Evolutionary conservation across 2,888 invertebrate genomes (phyloP).

Genomic region (Agonum fuliginosum): DNA sequence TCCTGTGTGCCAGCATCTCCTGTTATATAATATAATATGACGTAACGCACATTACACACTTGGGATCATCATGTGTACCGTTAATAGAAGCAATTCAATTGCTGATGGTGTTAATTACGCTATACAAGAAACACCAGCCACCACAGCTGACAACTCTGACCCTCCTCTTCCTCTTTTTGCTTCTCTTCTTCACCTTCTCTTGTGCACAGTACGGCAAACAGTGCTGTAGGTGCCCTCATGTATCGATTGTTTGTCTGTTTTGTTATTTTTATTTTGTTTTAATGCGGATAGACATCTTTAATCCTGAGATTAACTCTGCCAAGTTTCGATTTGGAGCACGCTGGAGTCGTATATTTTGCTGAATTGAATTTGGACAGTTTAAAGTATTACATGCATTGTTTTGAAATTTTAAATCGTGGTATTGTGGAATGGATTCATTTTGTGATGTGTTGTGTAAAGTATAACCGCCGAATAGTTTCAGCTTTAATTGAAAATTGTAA

Average conservation of each 20-base stretch:
- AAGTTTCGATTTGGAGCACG: constrained; percentile 17
- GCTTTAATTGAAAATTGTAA: constrained; percentile 13
- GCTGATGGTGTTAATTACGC: constrained; percentile 50
- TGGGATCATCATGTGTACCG: constrained; percentile 41
- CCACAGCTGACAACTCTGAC: background rate
- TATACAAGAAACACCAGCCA: background rate
- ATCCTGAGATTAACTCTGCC: constrained; percentile 43
- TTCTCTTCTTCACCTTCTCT: background rate
- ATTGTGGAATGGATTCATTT: background rate
- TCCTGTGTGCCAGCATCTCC: background rate
- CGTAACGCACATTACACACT: constrained; percentile 52
- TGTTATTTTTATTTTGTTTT: constrained; percentile 31
- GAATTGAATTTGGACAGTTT: constrained; percentile 21
- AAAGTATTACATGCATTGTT: constrained; percentile 9
- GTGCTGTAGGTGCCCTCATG: too few species aligned
- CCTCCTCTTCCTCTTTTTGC: background rate
- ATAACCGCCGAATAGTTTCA: constrained; percentile 14
- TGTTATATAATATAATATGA: constrained; percentile 10
- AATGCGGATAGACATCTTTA: constrained; percentile 21
- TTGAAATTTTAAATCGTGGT: constrained; percentile 21
- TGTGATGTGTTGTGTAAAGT: background rate
- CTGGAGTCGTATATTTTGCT: constrained; percentile 4
- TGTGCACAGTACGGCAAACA: background rate
- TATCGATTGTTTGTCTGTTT: constrained; percentile 21
- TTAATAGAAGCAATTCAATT: constrained; percentile 59